Conservation (phyloP, 2,797 vertebrate species). For the Sibirionetta formosa region DNA sequence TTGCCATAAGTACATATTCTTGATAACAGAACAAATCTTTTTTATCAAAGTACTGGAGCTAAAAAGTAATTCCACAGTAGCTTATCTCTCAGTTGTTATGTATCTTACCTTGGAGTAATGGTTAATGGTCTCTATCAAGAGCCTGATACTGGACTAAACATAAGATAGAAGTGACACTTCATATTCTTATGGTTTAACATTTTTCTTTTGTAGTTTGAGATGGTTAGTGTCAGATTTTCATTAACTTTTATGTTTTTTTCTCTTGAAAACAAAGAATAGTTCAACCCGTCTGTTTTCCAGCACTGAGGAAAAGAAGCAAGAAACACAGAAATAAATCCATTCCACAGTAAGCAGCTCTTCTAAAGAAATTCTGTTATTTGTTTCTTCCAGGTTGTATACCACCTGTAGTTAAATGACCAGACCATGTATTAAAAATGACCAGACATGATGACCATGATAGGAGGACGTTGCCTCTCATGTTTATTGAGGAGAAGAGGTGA, state of each 20-base stretch:
- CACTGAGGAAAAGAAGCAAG: background rate
- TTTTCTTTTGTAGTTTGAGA: background rate
- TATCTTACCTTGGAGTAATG: background rate
- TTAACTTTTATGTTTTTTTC: background rate
- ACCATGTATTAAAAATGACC: background rate
- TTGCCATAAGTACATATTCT: background rate
- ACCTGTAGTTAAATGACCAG: background rate
- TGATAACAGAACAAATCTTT: background rate
- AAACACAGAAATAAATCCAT: background rate
- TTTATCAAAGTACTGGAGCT: background rate
- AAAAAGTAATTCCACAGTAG: background rate
- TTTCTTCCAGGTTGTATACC: background rate
- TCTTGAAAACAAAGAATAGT: background rate
- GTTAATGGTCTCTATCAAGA: background rate
- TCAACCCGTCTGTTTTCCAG: background rate
- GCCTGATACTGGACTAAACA: background rate
- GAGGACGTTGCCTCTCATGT: background rate
- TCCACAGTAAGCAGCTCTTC: background rate
- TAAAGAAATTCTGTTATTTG: background rate
- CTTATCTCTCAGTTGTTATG: background rate
- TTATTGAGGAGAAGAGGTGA: background rate
- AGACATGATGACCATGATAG: background rate
- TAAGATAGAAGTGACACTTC: background rate
- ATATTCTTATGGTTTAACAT: background rate
- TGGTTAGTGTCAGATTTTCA: background rate